Conservation (phyloP, 1,140 invertebrate species). For the Orussus abietinus region DNA sequence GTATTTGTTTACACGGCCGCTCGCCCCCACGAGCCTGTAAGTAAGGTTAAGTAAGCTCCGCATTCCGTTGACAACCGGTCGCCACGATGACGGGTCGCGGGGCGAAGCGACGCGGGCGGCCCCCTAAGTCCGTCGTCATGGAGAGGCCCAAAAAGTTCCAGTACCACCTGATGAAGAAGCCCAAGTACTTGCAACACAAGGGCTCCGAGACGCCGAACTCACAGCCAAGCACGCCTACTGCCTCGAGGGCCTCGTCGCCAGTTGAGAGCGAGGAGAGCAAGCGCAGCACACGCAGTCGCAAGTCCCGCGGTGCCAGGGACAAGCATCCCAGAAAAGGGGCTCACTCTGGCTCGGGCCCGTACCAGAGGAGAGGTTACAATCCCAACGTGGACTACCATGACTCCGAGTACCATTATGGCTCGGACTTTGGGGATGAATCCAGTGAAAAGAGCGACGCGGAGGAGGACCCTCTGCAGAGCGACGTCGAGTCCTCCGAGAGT, state of each 20-base stretch:
- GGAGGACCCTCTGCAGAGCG: conserved; percentile 64
- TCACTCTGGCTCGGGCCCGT: conserved; percentile 55
- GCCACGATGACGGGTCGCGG: conserved; percentile 76
- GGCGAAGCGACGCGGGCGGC: conserved; percentile 79
- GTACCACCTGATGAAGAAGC: conserved; percentile 85
- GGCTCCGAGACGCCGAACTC: conserved; percentile 61
- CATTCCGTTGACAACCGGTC: conserved; percentile 10
- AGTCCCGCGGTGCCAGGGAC: conserved; percentile 43
- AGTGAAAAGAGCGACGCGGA: conserved; percentile 75
- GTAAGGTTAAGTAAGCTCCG: conserved; percentile 1
- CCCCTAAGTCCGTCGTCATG: conserved; percentile 81
- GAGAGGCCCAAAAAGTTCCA: conserved; percentile 80
- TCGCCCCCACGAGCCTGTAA: conserved; percentile 50
- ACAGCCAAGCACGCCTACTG: conserved; percentile 71
- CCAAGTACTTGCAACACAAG: conserved; percentile 77
- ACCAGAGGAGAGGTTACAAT: conserved; percentile 68
- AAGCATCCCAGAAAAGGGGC: conserved; percentile 64
- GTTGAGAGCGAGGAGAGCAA: conserved; percentile 67
- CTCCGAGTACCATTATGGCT: conserved; percentile 86
- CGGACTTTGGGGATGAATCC: conserved; percentile 81
- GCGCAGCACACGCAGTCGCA: conserved; percentile 58
- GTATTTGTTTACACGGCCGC: conserved; percentile 63
- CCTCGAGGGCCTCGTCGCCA: conserved; percentile 71
- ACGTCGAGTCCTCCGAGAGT: conserved; percentile 64
- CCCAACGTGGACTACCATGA: conserved; percentile 72